Evolutionary conservation across 2,797 vertebrate species (phyloP), one percentile per base, ranked within the genome.

Genomic region (Anniella stebbinsi): DNA sequence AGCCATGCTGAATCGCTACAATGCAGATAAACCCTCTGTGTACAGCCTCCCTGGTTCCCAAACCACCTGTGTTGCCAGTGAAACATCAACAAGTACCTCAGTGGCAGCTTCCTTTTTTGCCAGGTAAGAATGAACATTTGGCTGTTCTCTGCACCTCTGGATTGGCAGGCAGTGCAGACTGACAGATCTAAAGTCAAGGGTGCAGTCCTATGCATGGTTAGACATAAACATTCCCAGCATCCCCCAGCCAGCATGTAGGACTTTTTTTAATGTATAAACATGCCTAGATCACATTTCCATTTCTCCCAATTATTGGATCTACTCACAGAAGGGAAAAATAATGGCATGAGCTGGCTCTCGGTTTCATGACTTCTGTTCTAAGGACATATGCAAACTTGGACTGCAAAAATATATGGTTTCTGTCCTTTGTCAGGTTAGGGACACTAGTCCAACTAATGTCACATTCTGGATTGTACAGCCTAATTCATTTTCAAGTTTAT

Each of bases 21-120:
- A 99, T 87, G 97, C 98, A 28, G 98, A 99, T 96, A 98, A 98
- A 75, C 98, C 98, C 1, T 93, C 93, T 0, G 94, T 98, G 91
- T 96, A 97, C 95, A 97, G 93, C 80, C 89, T 96, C 89, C 97
- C 97, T 0, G 91, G 97, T 87, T 97, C 98, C 5, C 98, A 98
- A 91, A 95, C 97, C 90, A 95, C 97, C 0, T 97, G 97, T 1
- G 97, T 96, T 84, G 96, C 98, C 91, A 95, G 95, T 82, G 89
- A 98, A 96, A 82, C 96, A 28, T 96, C 98, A 3, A 97, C 98
- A 25, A 97, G 98, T 93, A 98, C 98, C 91, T 99, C 99, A 0
- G 98, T 98, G 28, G 98, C 99, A 0, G 98, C 98, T 2, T 99
- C 99, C 12, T 99, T 99, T 98, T 99, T 99, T 69, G 99, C 98